Evolutionary conservation across 2,797 vertebrate genomes (phyloP).

Genomic region (Sebastiscus tertius): DNA sequence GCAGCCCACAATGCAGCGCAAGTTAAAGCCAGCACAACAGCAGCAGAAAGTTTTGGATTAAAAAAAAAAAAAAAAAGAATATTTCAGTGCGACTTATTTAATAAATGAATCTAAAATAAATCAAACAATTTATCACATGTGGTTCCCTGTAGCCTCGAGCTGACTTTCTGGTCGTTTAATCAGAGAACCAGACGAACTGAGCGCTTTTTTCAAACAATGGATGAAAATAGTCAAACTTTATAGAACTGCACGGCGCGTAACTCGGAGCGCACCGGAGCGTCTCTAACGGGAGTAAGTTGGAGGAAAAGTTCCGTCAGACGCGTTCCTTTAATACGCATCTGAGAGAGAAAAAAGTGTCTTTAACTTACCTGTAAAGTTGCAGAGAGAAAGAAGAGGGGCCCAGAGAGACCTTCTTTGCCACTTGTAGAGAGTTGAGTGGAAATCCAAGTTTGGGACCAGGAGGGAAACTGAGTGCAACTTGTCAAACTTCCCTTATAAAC

Average conservation of each 20-base stretch:
- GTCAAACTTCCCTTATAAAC: constrained; percentile 83
- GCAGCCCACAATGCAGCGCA: neutral
- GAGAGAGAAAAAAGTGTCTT: neutral
- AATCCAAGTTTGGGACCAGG: constrained; percentile 72
- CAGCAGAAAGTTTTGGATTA: neutral
- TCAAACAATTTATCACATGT: neutral
- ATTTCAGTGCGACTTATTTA: neutral
- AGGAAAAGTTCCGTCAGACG: neutral
- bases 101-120: neutral
- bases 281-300: neutral
- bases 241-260: neutral
- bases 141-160: neutral
- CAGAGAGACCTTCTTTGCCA: constrained; percentile 62
- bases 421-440: constrained; percentile 33
- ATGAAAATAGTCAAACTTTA: neutral
- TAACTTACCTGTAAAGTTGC: constrained; percentile 69
- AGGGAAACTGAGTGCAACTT: constrained; percentile 75
- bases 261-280: neutral
- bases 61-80: neutral
- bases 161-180: neutral
- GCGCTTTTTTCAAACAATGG: neutral
- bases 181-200: neutral
- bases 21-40: neutral
- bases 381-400: constrained; percentile 45
- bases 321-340: too few relatives aligned